Evolutionary conservation across 2,113 vertebrate genomes (phyloP).

Genomic region (Eurypyga helias): DNA sequence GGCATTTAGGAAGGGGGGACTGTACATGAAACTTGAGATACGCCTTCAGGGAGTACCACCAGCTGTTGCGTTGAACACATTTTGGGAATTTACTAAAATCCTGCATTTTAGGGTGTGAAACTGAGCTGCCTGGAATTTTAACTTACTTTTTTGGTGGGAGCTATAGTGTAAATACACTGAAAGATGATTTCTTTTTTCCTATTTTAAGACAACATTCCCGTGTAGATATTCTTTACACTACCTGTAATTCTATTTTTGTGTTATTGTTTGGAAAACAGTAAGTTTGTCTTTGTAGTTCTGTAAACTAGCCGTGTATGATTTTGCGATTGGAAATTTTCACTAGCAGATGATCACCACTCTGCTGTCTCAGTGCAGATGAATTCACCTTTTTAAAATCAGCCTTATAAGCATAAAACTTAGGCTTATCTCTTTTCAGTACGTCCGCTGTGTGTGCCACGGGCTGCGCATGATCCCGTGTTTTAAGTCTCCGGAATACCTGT

Average conservation of each 20-base stretch:
- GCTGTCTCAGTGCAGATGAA: not conserved
- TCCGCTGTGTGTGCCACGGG: accelerated
- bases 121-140: not conserved
- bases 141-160: not conserved
- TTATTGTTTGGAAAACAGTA: not conserved
- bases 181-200: not conserved
- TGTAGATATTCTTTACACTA: accelerated
- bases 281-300: not conserved
- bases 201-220: not conserved
- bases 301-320: not conserved
- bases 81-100: not conserved
- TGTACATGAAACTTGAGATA: not conserved
- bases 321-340: not conserved
- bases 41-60: not conserved
- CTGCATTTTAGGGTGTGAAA: not conserved
- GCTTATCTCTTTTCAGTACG: accelerated
- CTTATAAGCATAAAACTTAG: not conserved
- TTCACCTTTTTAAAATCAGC: not conserved
- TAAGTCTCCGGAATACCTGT: not conserved
- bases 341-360: not conserved
- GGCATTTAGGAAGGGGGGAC: not conserved
- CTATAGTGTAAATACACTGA: not conserved
- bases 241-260: not conserved
- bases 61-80: not conserved
- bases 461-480: not conserved